A percentile compares a stretch with the other conserved stretches of the same genome.
Conservation (phyloP, 1,140 invertebrate genomes). For the Anoplolepis gracilipes region DNA sequence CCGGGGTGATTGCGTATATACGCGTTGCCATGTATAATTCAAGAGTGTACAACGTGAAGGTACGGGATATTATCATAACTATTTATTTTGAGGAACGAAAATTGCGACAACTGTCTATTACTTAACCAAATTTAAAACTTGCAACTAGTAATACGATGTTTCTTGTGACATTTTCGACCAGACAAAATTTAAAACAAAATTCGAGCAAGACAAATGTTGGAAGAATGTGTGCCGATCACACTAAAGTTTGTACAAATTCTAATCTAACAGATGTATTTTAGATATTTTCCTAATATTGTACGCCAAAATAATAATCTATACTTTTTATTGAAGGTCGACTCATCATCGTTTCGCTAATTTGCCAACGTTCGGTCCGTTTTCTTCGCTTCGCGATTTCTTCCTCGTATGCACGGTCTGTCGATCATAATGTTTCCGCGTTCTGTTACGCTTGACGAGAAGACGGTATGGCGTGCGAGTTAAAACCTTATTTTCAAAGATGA, state of each 20-base stretch:
- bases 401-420: background rate
- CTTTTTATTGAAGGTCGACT: background rate
- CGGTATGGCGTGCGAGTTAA: background rate
- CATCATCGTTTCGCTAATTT: constrained; percentile 23
- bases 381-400: constrained; percentile 18
- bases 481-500: constrained; percentile 30
- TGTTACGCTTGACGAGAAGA: background rate
- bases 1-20: constrained; percentile 2
- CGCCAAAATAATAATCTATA: background rate
- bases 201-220: background rate
- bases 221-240: background rate
- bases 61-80: constrained; percentile 11
- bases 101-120: background rate
- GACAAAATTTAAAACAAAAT: background rate
- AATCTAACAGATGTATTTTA: background rate
- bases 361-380: constrained; percentile 1
- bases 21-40: constrained; percentile 49
- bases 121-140: constrained; percentile 2
- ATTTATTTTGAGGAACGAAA: constrained; percentile 16
- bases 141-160: background rate
- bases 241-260: background rate
- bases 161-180: background rate
- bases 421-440: constrained; percentile 26
- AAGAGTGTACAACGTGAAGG: constrained; percentile 23
- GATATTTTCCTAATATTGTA: background rate